Evolutionary conservation across 2,113 vertebrate genomes (phyloP).

Genomic region (Blennius ocellaris): DNA sequence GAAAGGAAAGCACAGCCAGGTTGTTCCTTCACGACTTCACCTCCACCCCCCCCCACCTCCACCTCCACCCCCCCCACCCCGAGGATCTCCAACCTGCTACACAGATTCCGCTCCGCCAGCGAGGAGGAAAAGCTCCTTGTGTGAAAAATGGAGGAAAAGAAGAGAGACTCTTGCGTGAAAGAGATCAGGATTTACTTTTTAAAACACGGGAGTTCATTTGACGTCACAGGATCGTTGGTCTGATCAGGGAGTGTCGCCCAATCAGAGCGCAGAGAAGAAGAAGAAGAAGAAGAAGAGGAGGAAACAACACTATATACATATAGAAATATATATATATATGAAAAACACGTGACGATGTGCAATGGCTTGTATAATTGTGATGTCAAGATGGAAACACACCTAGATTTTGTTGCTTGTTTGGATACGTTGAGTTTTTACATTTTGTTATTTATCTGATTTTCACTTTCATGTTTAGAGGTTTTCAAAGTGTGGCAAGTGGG

Average conservation of each 20-base stretch:
- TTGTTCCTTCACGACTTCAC: conserved; percentile 27
- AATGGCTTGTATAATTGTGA: conserved; percentile 92
- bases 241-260: conserved; percentile 65
- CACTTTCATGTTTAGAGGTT: conserved; percentile 59
- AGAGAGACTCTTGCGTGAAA: conserved; percentile 43
- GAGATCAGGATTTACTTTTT: conserved; percentile 40
- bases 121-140: conserved; percentile 28
- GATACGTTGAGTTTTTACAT: conserved; percentile 78
- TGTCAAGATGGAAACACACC: conserved; percentile 81
- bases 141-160: neutral
- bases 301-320: conserved; percentile 59
- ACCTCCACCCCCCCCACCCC: conserved; percentile 40
- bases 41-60: conserved; percentile 34
- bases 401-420: conserved; percentile 80
- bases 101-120: conserved; percentile 42
- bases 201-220: conserved; percentile 21
- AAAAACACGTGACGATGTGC: conserved; percentile 90
- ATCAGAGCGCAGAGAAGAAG: conserved; percentile 73
- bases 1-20: conserved; percentile 16
- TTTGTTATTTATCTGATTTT: conserved; percentile 63
- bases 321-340: conserved; percentile 43
- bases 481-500: conserved; percentile 23
- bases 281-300: conserved; percentile 62
- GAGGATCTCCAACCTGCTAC: conserved; percentile 61
- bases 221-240: conserved; percentile 54